Evolutionary conservation across 2,888 invertebrate genomes (phyloP).

Genomic region (Vandiemenella viatica): DNA sequence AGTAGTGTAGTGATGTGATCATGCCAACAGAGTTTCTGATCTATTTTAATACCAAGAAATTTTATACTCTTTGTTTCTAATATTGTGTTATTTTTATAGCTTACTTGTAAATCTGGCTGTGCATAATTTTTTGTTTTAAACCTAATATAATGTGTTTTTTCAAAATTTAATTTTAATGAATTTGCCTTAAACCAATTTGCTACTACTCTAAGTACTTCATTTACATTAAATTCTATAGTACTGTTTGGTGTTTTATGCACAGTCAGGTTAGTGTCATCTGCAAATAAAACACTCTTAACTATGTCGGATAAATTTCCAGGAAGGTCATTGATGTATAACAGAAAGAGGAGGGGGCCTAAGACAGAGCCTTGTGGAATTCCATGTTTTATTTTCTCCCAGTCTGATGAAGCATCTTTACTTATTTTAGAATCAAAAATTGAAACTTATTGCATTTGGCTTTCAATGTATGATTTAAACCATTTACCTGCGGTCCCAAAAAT

Average conservation of each 20-base stretch:
- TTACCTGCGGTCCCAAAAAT: neutral
- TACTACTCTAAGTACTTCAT: neutral
- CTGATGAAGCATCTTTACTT: neutral
- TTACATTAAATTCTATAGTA: neutral
- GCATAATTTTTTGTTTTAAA: neutral
- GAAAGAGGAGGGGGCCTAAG: slow-evolving; percentile 1
- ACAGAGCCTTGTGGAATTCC: slow-evolving; percentile 1
- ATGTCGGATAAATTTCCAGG: neutral
- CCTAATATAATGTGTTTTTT: neutral
- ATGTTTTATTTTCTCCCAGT: neutral
- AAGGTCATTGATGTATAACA: slow-evolving; percentile 1
- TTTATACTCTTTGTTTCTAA: too few relatives aligned
- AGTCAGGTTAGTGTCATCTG: neutral
- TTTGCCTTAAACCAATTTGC: slow-evolving; percentile 1
- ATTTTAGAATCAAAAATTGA: neutral
- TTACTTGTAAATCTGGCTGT: too few relatives aligned
- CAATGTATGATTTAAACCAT: too few relatives aligned
- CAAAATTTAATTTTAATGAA: neutral
- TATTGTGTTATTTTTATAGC: too few relatives aligned
- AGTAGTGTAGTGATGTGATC: too few relatives aligned
- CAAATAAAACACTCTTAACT: neutral
- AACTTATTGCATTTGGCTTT: too few relatives aligned
- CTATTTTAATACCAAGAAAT: too few relatives aligned
- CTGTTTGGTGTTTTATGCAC: too few relatives aligned
- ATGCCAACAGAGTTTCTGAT: too few relatives aligned